Conservation (phyloP, 2,888 invertebrate genomes). For the Cryptocephalus primarius region DNA sequence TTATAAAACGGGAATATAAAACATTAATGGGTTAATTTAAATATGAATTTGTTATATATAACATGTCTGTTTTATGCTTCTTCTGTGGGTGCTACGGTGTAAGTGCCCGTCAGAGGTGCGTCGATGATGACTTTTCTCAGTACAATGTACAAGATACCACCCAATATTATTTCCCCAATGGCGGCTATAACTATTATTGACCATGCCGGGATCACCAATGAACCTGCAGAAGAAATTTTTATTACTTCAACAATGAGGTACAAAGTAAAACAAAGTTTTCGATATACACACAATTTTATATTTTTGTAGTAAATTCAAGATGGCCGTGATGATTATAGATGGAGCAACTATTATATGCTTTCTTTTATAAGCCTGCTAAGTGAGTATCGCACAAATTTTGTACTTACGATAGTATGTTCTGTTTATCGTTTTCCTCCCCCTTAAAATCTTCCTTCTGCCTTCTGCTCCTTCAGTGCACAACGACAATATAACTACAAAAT, state of each 20-base stretch:
- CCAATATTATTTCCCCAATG: conserved; percentile 56
- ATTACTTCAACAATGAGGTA: too few relatives aligned
- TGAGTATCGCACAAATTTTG: not conserved
- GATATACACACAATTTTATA: too few relatives aligned
- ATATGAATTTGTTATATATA: too few relatives aligned
- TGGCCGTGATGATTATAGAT: too few relatives aligned
- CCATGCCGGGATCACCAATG: conserved; percentile 67
- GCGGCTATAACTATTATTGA: conserved; percentile 59
- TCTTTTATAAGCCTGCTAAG: not conserved
- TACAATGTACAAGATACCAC: conserved; percentile 54
- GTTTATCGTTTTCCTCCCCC: conserved; percentile 68
- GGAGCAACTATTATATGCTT: too few relatives aligned
- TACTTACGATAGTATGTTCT: conserved; percentile 70
- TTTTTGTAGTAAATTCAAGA: too few relatives aligned
- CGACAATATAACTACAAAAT: conserved; percentile 46
- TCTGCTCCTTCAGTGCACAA: conserved; percentile 57
- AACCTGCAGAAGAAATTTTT: conserved; percentile 42
- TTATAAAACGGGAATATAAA: not conserved
- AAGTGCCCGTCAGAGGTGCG: conserved; percentile 36
- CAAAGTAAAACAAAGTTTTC: conserved; percentile 1
- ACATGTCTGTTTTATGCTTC: conserved; percentile 4
- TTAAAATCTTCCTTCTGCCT: conserved; percentile 64
- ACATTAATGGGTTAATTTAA: too few relatives aligned
- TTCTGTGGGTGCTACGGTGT: conserved; percentile 13
- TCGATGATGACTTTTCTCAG: conserved; percentile 59